phyloP scores from a whole-genome alignment of 2,797 vertebrate species.

The Ptychobarbus kaznakovi region DNA sequence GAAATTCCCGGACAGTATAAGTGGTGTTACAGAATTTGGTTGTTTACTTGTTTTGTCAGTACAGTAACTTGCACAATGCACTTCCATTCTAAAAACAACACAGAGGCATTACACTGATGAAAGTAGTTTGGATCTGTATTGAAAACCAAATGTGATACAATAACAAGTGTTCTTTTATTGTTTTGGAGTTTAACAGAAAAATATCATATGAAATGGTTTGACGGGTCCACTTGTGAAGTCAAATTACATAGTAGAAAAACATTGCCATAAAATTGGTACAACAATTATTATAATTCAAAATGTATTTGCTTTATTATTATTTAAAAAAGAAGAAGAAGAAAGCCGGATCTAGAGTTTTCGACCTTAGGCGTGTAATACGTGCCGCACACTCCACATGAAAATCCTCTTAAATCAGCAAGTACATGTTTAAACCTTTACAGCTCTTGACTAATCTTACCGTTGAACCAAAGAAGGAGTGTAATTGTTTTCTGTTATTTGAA shows the following conservation, averaged over 20 bases:
- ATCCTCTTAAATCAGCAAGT: constrained; percentile 57
- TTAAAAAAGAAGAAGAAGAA: not conserved
- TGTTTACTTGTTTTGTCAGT: constrained; percentile 22
- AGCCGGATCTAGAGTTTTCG: not conserved
- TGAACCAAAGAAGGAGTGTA: constrained; percentile 45
- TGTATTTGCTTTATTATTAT: not conserved
- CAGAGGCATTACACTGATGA: not conserved
- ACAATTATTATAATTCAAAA: not conserved
- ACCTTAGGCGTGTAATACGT: constrained; percentile 39
- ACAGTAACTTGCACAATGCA: not conserved
- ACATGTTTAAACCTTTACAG: constrained; percentile 46
- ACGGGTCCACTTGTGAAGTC: not conserved
- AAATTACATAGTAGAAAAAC: not conserved
- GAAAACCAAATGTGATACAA: not conserved
- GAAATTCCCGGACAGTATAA: not conserved
- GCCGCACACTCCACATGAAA: constrained; percentile 44
- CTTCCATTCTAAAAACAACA: constrained; percentile 6
- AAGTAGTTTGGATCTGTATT: not conserved
- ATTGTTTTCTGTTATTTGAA: constrained; percentile 47
- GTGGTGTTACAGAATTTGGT: not conserved
- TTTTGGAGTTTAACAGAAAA: not conserved
- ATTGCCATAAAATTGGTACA: not conserved
- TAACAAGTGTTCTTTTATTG: not conserved
- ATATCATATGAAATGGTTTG: not conserved
- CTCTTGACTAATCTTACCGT: constrained; percentile 47